Base-by-base conservation (phyloP, 2,888 invertebrate species). In the Lithophane semibrunnea region DNA sequence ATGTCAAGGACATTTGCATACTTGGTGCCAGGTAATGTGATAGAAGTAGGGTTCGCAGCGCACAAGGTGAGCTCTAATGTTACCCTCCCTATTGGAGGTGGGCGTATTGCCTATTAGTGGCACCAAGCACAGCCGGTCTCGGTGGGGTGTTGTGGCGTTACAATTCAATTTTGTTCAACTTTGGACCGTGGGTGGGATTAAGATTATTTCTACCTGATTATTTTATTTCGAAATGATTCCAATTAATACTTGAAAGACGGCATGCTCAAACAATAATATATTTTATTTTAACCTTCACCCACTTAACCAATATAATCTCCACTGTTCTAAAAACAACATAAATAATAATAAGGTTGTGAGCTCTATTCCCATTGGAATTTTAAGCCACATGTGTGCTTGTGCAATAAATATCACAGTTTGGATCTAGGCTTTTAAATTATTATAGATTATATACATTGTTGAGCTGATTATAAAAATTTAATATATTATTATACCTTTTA, bases 401-500 rank as follows among this genome's bases (percentile, higher is more conserved):
- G 97, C 97, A 97, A 97, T 97, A 97, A 96, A 96, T 97, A 97
- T 97, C 97, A 97, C 97, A 95, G 96, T 97, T 97, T 96, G 96
- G 96, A 95, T 96, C 95, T 97, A 97, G 97, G 97, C 97, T 97
- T 97, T 96, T 96, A 97, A 97, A 97, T 97, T 97, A 96, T 95
- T 96, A 97, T 97, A 97, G 97, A 97, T 97, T 97, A 97, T 97
- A 97, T 97, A 97, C 97, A 97, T 97, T 97, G 97, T 97, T 97
- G 97, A 97, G 97, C 97, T 97, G 97, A 97, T 97, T 95, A 96
- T 96, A 96, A 97, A 97, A 97, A 97, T 97, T 97, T 97, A 97
- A 97, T 97, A 97, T 97, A 97, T 97, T 96, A 97, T 96, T 97
- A 97, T 97, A 97, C 96, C 97, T 97, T 97, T 97, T 97, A 96